Conservation (phyloP, 2,797 vertebrate genomes). For the Synanceia verrucosa region DNA sequence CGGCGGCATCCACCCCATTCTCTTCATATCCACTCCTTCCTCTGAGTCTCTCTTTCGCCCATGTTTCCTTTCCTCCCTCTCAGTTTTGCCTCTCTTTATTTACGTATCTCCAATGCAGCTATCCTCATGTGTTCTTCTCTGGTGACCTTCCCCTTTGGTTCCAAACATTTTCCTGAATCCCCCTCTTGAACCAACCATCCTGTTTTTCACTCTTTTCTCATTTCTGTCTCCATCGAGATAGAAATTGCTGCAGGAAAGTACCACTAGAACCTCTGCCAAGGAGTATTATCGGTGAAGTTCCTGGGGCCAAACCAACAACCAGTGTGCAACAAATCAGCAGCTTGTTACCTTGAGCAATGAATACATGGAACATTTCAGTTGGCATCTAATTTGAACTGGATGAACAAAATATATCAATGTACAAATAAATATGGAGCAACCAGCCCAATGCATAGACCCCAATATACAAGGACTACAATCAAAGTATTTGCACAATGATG, state of each 20-base stretch:
- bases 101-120: slow-evolving; percentile 15
- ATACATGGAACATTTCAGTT: slow-evolving; percentile 41
- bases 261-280: slow-evolving; percentile 3
- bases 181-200: neutral
- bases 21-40: slow-evolving; percentile 44
- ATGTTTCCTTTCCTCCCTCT: slow-evolving; percentile 41
- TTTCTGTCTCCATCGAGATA: neutral
- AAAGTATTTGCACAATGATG: neutral
- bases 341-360: slow-evolving; percentile 55
- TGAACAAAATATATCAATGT: slow-evolving; percentile 35
- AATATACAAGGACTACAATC: neutral
- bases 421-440: slow-evolving; percentile 37
- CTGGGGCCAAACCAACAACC: neutral
- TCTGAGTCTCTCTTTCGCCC: slow-evolving; percentile 44
- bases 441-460: neutral
- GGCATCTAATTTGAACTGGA: slow-evolving; percentile 46
- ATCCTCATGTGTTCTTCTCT: slow-evolving; percentile 29
- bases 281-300: slow-evolving; percentile 16
- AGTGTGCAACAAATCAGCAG: slow-evolving; percentile 12
- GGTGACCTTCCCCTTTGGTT: slow-evolving; percentile 10
- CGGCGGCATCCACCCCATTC: slow-evolving; percentile 42
- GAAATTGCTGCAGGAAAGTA: slow-evolving; percentile 32
- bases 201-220: neutral
- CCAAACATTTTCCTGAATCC: slow-evolving; percentile 1
- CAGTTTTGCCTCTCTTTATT: slow-evolving; percentile 51